Percentiles rank a stretch among this genome's conserved stretches.
Evolutionary conservation across 2,113 vertebrate genomes (phyloP).

Genomic region (Callopanchax toddi): DNA sequence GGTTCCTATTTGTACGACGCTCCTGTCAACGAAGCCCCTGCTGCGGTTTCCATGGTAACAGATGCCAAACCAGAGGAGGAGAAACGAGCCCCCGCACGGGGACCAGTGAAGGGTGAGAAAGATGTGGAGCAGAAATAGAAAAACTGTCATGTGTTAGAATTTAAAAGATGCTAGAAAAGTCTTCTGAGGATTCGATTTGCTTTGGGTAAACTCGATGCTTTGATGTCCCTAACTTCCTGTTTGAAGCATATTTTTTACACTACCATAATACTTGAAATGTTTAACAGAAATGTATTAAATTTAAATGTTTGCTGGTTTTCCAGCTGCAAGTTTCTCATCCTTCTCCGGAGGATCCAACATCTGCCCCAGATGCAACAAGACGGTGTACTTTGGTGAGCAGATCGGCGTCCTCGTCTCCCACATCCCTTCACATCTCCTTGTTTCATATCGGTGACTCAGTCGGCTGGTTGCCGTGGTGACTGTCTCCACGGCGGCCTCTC

Average conservation of each 20-base stretch:
- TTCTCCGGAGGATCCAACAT: slow-evolving; percentile 91
- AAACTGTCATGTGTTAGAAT: neutral
- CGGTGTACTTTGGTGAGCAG: slow-evolving; percentile 89
- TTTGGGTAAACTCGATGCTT: neutral
- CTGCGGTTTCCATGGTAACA: slow-evolving; percentile 80
- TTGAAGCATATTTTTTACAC: neutral
- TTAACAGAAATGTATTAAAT: neutral
- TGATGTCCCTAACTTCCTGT: neutral
- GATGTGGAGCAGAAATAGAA: slow-evolving; percentile 26
- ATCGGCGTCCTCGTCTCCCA: no score
- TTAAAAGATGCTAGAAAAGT: neutral
- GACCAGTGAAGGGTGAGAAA: slow-evolving; percentile 89
- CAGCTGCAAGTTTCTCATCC: slow-evolving; percentile 92
- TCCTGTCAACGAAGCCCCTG: slow-evolving; percentile 74
- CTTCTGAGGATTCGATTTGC: no score
- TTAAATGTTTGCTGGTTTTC: neutral
- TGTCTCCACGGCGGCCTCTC: slow-evolving; percentile 17
- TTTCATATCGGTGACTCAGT: slow-evolving; percentile 9
- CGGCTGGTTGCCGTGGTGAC: slow-evolving; percentile 27
- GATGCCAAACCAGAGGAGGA: slow-evolving; percentile 80
- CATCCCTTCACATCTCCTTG: neutral
- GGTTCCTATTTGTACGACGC: slow-evolving; percentile 91
- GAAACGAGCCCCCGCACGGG: slow-evolving; percentile 81
- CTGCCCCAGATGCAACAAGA: slow-evolving; percentile 93
- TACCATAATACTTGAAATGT: neutral